Conservation (phyloP, 2,888 invertebrate species). For the Agrochola lychnidis region DNA sequence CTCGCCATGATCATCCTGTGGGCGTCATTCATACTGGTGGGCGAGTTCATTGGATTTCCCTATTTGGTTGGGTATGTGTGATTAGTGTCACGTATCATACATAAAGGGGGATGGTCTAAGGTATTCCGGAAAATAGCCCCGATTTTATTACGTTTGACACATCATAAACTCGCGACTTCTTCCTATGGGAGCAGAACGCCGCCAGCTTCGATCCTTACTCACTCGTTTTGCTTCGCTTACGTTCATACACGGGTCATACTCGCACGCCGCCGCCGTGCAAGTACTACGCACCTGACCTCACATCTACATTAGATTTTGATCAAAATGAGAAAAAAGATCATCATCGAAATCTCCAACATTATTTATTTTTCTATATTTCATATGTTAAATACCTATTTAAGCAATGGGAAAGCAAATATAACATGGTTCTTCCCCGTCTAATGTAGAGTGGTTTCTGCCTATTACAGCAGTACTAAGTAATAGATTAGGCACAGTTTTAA, state of each 20-base stretch:
- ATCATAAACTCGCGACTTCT: background rate
- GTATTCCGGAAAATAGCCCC: background rate
- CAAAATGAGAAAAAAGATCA: background rate
- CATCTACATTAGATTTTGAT: background rate
- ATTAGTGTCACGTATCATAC: constrained; percentile 7
- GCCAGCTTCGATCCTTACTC: background rate
- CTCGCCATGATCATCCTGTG: constrained; percentile 9
- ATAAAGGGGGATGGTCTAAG: background rate
- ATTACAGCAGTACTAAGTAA: background rate
- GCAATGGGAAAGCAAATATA: background rate
- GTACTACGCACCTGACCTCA: background rate
- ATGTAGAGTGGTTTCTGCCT: background rate
- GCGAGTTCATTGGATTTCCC: background rate
- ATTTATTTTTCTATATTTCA: background rate
- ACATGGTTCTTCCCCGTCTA: background rate
- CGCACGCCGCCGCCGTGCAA: background rate
- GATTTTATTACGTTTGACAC: background rate
- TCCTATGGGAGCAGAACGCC: background rate
- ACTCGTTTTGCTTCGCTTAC: background rate
- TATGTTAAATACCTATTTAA: background rate
- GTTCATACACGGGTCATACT: background rate
- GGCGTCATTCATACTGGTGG: constrained; percentile 30
- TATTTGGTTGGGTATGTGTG: constrained; percentile 14
- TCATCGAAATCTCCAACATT: background rate
- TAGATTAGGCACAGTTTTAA: background rate